These are phyloP conservation scores for Coenobita brevimanus DNA, from an alignment of 1,140 invertebrate genomes.

Conservation along the genomic window DNA sequence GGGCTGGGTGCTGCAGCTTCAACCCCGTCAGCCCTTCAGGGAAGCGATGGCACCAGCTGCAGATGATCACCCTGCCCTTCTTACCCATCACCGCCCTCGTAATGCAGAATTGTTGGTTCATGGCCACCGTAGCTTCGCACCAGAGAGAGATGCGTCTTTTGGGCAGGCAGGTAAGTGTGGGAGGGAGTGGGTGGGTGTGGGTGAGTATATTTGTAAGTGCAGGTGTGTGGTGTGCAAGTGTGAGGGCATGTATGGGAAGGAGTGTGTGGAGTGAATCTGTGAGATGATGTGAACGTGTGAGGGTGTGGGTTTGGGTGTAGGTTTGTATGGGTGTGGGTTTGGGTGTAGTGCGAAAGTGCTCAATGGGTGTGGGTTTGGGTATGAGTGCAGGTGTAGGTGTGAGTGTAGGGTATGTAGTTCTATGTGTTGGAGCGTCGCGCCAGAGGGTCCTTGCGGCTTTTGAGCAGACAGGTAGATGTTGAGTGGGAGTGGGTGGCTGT, in stretches of 20 bases:
- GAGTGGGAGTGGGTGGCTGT: background rate
- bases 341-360: no score
- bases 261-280: background rate
- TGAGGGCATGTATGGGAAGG: background rate
- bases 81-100: constrained; percentile 89
- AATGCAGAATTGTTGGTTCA: constrained; percentile 84
- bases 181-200: no score
- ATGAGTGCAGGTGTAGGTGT: no score
- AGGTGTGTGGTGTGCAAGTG: no score
- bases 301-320: background rate
- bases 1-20: constrained; percentile 70
- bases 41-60: constrained; percentile 78
- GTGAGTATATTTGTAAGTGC: no score
- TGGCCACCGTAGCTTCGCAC: constrained; percentile 78
- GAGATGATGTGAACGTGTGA: background rate
- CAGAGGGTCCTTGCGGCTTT: no score
- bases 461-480: no score
- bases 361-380: no score
- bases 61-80: constrained; percentile 87
- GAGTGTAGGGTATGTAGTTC: no score
- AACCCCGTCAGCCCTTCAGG: constrained; percentile 81
- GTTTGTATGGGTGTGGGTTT: no score
- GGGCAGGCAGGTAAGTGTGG: constrained; percentile 5
- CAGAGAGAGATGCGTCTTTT: constrained; percentile 34
- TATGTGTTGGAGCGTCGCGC: no score